These are phyloP conservation scores for Pachycephus smyrnensis DNA, from an alignment of 2,888 invertebrate genomes.

Conservation along the genomic window DNA sequence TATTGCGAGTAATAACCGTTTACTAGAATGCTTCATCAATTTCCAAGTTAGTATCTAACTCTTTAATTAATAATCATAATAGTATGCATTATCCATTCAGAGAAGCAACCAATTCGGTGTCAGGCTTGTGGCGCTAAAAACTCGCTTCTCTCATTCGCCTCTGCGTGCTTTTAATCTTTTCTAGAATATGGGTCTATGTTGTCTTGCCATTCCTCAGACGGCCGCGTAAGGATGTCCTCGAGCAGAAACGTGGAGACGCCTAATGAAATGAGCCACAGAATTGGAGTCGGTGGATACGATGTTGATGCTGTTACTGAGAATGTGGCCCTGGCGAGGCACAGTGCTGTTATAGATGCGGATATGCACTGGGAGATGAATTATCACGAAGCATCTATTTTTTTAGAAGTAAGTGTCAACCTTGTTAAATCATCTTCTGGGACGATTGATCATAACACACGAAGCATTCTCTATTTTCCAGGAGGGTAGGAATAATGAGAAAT, in stretches of 20 bases:
- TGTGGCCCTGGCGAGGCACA: constrained; percentile 49
- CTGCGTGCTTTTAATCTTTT: constrained; percentile 50
- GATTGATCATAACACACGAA: constrained; percentile 5
- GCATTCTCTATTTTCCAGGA: constrained; percentile 72
- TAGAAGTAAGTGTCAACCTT: constrained; percentile 73
- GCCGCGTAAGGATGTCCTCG: constrained; percentile 46
- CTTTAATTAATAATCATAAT: too few species aligned
- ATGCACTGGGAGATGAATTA: constrained; percentile 89
- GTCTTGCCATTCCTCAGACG: constrained; percentile 61
- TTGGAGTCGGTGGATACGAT: constrained; percentile 38
- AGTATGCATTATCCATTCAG: too few species aligned
- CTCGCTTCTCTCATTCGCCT: constrained; percentile 31
- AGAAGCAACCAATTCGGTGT: too few species aligned
- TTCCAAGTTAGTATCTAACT: too few species aligned
- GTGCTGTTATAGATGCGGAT: constrained; percentile 55
- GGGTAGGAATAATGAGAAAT: constrained; percentile 92
- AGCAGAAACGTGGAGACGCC: constrained; percentile 41
- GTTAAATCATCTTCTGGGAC: background rate
- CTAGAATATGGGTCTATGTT: constrained; percentile 66
- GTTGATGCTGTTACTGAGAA: constrained; percentile 52
- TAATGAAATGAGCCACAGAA: constrained; percentile 49
- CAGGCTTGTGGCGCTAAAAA: constrained; percentile 34
- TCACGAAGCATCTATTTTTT: constrained; percentile 88
- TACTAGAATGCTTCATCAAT: too few species aligned
- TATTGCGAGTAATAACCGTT: too few species aligned